Base-by-base conservation (phyloP, 2,888 invertebrate genomes). In the Eubasilissa splendida region DNA sequence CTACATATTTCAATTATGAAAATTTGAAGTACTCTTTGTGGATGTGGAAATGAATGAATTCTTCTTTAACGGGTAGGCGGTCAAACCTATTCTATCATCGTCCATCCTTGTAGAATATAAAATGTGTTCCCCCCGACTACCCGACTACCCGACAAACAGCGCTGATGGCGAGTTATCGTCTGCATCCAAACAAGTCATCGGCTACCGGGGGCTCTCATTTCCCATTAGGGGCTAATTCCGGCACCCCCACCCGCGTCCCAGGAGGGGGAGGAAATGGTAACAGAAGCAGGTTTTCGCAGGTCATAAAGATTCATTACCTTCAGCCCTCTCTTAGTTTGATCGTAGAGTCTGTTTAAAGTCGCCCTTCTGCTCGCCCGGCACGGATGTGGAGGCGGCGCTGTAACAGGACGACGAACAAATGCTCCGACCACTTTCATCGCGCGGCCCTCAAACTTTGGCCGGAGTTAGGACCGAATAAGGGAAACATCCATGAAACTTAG, bases 281-380 rank as follows among this genome's bases (percentile, higher is more conserved):
- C 85, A 85, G 86, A 86, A 87, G 87, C 86, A 87, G 88, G 88
- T 88, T 88, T 88, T 88, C 87, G 86, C 87, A 86, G 88, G 87
- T 87, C 88, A 88, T 88, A 88, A 88, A 88, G 88, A 88, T 88
- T 88, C 88, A 88, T 88, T 88, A 88, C 87, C 87, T 85, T 66
- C 70, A 54, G 50, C 59, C 76, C 65, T 66, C 31, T 65, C 73
- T 33, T 33, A 71, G 71, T 53, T 54, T 54, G 52, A 63, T 14
- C 68, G 68, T 63, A 10, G 50, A 68, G 68, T 50, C 33, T 68
- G 68, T 68, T 68, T 42, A 31, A 14, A 12, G 52, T 14, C 12
- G 76, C 59, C 63, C 31, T 50, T 52, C 33, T 14, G 10, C 63
- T 50, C 31, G 53, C 22, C 71, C 73, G 12, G 53, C 53, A 53